phyloP scores from a whole-genome alignment of 2,888 invertebrate genomes.

The Pachycephus smyrnensis region DNA sequence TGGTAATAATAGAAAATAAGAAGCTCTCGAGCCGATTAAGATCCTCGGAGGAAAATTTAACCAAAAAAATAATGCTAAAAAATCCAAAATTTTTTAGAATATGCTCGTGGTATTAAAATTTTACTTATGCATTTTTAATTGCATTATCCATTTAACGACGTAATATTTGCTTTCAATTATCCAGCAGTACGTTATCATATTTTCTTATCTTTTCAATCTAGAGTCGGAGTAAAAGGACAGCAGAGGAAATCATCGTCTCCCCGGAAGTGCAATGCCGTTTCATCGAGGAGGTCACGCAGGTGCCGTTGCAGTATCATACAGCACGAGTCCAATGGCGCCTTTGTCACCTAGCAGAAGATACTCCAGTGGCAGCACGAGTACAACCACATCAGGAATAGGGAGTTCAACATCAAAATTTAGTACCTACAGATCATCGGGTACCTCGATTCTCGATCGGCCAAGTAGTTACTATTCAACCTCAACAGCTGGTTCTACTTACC shows the following conservation, averaged over 20 bases:
- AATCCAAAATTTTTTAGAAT: too few relatives aligned
- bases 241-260: not conserved
- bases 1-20: not conserved
- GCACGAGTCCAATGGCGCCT: slow-evolving; percentile 57
- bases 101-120: too few relatives aligned
- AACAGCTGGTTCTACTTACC: slow-evolving; percentile 29
- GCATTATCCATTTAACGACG: not conserved
- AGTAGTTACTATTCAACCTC: slow-evolving; percentile 44
- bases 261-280: slow-evolving; percentile 53
- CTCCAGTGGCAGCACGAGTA: slow-evolving; percentile 42
- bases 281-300: slow-evolving; percentile 59
- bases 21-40: not conserved
- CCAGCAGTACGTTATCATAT: not conserved
- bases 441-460: slow-evolving; percentile 39
- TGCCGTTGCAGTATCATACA: slow-evolving; percentile 60
- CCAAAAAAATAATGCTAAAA: not conserved
- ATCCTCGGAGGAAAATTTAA: not conserved
- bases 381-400: slow-evolving; percentile 43
- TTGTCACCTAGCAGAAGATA: slow-evolving; percentile 57
- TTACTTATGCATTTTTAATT: too few relatives aligned
- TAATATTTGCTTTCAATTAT: not conserved
- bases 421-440: slow-evolving; percentile 42
- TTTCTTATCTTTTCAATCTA: not conserved
- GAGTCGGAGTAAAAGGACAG: not conserved
- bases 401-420: slow-evolving; percentile 44